Base-by-base conservation (phyloP, 1,140 invertebrate species). In the Gonioctena quinquepunctata region DNA sequence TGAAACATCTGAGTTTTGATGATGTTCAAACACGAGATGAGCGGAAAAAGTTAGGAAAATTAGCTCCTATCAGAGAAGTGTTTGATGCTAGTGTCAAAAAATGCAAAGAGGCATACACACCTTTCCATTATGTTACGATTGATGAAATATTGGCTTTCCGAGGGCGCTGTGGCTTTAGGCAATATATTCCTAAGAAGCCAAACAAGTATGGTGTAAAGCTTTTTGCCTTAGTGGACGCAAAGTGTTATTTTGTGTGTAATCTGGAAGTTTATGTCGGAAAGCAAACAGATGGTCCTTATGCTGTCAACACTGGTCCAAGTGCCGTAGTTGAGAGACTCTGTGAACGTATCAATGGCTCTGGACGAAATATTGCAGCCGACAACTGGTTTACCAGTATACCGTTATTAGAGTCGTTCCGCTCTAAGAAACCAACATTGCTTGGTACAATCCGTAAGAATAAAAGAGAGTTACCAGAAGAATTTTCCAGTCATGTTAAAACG, bases 161-260 rank as follows among this genome's bases (percentile, higher is more conserved):
- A 33, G 28, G 28, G 7, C 7, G 28, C 7, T 33, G 28, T 33
- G 80, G 75, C 3, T 84, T 84, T 61, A 56, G 75, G 42, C 79
- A 83, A 64, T 85, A 83, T 65, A 82, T 33, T 8, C 28, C 86
- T 7, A 80, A 69, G 2, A 78, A 77, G 57, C 72, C 77, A 21
- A 69, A 61, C 6, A 67, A 69, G 11, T 81, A 83, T 68, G 83
- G 80, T 1, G 72, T 84, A 33, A 83, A 83, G 73, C 62, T 75
- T 28, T 73, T 59, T 76, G 70, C 73, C 7, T 26, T 76, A 8
- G 49, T 66, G 11, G 72, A 74, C 67, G 25, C 72, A 26, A 64
- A 33, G 13, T 7, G 7, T 8, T 33, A 8, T 33, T 33, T 8
- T 33, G 13, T 13, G 7, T 33, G 28, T 22, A 77, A 80, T 65